Evolutionary conservation across 37 sponge, comb jelly and placozoan species (phyloP).

Genomic region (Beroe forskalii): DNA sequence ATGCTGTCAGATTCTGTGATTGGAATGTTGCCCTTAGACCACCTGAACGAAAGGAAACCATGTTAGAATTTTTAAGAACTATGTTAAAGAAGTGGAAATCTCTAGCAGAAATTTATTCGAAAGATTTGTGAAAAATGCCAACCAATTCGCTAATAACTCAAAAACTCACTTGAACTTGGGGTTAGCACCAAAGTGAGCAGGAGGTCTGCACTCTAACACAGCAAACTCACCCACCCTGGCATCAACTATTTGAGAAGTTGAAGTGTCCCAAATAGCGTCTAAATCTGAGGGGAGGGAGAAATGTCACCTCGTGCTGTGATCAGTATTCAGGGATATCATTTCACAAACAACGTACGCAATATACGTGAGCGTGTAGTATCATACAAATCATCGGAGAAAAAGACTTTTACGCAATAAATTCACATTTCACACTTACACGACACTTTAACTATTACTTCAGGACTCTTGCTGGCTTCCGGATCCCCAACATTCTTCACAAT

Average conservation of each 20-base stretch:
- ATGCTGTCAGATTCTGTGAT: neutral
- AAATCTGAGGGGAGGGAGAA: conserved; percentile 34
- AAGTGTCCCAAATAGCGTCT: neutral
- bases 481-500: neutral
- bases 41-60: too few species aligned
- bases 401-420: too few species aligned
- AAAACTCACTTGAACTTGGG: conserved; percentile 28
- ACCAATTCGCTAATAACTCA: too few species aligned
- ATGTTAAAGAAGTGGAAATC: too few species aligned
- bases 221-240: conserved; percentile 13
- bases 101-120: too few species aligned
- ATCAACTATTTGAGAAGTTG: neutral
- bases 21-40: neutral
- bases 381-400: too few species aligned
- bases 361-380: too few species aligned
- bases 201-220: neutral
- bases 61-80: too few species aligned
- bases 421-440: conserved; percentile 39
- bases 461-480: conserved; percentile 6
- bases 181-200: conserved; percentile 35
- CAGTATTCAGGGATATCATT: too few species aligned
- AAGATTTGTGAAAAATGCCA: too few species aligned
- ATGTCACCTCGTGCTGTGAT: too few species aligned
- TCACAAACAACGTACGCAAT: too few species aligned
- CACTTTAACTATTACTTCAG: conserved; percentile 5